A percentile compares a stretch with the other conserved stretches of the same genome.
Evolutionary conservation across 64 coral and sea anemone genomes (phyloP).

Genomic region (Hydrozoanthus tunicans): DNA sequence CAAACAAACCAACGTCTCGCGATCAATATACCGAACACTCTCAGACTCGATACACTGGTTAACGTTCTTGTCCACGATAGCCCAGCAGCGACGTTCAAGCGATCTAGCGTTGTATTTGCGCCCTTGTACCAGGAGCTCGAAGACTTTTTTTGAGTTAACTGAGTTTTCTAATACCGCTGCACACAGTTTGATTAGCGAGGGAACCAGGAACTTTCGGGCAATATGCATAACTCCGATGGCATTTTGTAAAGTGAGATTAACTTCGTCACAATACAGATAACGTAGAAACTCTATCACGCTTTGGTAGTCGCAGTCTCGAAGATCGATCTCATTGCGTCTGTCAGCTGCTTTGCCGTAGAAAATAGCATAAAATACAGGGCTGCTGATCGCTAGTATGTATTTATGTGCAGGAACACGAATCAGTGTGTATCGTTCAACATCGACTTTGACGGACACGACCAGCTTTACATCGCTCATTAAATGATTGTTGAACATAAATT

Average conservation of each 20-base stretch:
- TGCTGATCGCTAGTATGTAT: conserved; percentile 59
- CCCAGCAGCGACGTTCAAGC: conserved; percentile 51
- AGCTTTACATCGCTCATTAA: conserved; percentile 63
- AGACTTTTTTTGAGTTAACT: conserved; percentile 45
- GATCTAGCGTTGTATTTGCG: conserved; percentile 31
- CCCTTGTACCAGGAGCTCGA: conserved; percentile 44
- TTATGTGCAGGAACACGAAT: conserved; percentile 58
- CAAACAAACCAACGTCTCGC: conserved; percentile 37
- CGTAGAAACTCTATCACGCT: conserved; percentile 55
- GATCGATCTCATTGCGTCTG: conserved; percentile 21
- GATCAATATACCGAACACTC: conserved; percentile 37
- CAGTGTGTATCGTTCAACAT: conserved; percentile 23
- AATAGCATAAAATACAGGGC: conserved; percentile 56
- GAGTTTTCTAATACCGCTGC: conserved; percentile 16
- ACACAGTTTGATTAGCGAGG: conserved; percentile 30
- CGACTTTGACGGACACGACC: conserved; percentile 42
- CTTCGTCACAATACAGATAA: conserved; percentile 55
- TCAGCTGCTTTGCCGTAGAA: conserved; percentile 48
- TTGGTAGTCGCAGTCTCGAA: conserved; percentile 47
- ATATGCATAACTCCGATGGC: conserved; percentile 55
- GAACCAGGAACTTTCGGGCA: conserved; percentile 52
- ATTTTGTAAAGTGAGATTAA: conserved; percentile 45
- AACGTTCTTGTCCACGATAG: conserved; percentile 47
- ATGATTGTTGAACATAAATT: conserved; percentile 66
- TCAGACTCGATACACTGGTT: conserved; percentile 37